Conservation (phyloP, 2,113 vertebrate genomes). For the Tautogolabrus adspersus region DNA sequence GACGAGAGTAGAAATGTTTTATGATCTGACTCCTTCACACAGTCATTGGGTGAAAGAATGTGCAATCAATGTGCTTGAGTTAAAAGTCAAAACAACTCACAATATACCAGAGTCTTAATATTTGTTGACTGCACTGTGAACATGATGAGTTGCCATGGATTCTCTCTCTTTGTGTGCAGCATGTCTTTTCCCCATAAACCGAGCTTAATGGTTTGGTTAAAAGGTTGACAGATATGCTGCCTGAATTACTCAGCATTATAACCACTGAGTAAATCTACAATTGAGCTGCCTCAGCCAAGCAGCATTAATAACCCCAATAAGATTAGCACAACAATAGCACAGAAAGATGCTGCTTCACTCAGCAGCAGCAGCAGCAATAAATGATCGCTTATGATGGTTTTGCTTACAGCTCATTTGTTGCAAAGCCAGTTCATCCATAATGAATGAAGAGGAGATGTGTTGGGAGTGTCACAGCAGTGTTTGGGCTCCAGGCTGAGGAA, state of each 20-base stretch:
- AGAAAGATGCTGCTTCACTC: background rate
- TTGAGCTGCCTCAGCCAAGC: slow-evolving; percentile 24
- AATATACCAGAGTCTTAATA: background rate
- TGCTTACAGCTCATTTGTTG: slow-evolving; percentile 5
- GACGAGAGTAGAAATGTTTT: too few species aligned
- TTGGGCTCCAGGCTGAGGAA: slow-evolving; percentile 25
- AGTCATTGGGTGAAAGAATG: background rate
- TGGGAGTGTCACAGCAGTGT: slow-evolving; percentile 7
- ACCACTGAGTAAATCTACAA: slow-evolving; percentile 11
- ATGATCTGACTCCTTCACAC: too few species aligned
- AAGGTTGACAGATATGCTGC: slow-evolving; percentile 1
- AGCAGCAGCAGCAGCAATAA: slow-evolving; percentile 1
- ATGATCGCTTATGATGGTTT: slow-evolving; percentile 4
- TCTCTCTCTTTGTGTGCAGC: slow-evolving; percentile 1
- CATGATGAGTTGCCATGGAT: slow-evolving; percentile 22
- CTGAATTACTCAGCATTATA: slow-evolving; percentile 2
- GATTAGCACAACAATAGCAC: slow-evolving; percentile 18
- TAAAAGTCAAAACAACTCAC: background rate
- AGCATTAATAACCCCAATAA: slow-evolving; percentile 23
- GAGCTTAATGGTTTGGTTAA: slow-evolving; percentile 22
- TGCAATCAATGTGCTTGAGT: background rate
- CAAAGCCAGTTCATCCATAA: slow-evolving; percentile 35
- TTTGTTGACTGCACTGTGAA: background rate
- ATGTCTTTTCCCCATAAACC: slow-evolving; percentile 17
- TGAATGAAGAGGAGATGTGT: slow-evolving; percentile 10